phyloP scores from a whole-genome alignment of 1,140 invertebrate genomes.

The Muscidifurax raptorellus region DNA sequence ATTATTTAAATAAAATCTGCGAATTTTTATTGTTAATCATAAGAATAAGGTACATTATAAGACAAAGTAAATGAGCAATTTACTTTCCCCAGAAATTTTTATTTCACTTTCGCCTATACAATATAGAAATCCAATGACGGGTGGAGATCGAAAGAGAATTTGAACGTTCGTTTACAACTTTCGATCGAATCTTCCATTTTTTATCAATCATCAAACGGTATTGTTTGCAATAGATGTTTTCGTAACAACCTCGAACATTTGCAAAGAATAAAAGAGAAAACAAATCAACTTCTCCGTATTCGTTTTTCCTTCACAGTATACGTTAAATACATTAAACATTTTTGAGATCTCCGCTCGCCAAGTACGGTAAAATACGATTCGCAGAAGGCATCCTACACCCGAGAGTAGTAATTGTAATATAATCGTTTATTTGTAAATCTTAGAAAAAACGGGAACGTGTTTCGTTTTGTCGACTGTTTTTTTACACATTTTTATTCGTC shows the following conservation, averaged over 20 bases:
- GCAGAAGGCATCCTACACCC: conserved; percentile 70
- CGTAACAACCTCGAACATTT: not conserved
- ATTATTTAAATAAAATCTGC: conserved; percentile 13
- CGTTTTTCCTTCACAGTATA: not conserved
- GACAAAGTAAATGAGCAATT: not conserved
- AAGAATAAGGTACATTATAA: not conserved
- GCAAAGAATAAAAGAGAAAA: conserved; percentile 5
- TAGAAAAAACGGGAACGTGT: conserved; percentile 44
- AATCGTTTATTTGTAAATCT: conserved; percentile 47
- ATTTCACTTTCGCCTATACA: conserved; percentile 49
- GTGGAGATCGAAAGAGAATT: conserved; percentile 40
- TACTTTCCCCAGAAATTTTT: conserved; percentile 49
- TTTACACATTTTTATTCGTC: conserved; percentile 55
- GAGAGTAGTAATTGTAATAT: conserved; percentile 56
- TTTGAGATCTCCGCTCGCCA: conserved; percentile 66
- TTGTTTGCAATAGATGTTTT: not conserved
- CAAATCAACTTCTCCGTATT: not conserved
- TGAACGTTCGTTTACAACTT: not conserved
- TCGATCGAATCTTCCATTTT: not conserved
- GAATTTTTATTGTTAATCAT: not conserved
- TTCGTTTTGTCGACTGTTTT: conserved; percentile 54
- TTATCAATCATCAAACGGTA: not conserved
- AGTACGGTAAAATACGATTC: conserved; percentile 61
- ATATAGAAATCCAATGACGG: conserved; percentile 43
- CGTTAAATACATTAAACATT: conserved; percentile 1